Evolutionary conservation across 2,888 invertebrate species (phyloP).

Genomic region (Xanthia icteritia): DNA sequence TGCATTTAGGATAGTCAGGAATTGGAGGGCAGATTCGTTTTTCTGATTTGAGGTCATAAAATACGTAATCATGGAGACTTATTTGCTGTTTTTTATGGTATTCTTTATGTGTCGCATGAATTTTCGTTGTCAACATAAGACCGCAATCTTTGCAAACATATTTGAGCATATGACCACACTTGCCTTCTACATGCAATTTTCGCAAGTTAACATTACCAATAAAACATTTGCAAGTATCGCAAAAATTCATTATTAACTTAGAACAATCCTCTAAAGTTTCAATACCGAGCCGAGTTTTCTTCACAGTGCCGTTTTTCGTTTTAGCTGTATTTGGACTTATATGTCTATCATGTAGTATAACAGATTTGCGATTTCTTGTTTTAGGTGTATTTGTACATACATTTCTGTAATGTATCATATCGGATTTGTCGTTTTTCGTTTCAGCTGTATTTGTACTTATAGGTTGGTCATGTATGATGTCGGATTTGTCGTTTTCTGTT

Average conservation of each 20-base stretch:
- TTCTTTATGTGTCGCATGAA: constrained; percentile 70
- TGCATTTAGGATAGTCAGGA: constrained; percentile 79
- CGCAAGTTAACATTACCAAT: constrained; percentile 62
- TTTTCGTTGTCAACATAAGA: constrained; percentile 72
- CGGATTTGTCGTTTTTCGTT: not conserved
- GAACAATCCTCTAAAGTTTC: not conserved
- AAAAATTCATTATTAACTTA: constrained; percentile 69
- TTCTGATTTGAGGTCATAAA: constrained; percentile 75
- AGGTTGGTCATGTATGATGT: constrained; percentile 35
- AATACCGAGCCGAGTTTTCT: constrained; percentile 7
- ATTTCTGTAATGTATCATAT: not conserved
- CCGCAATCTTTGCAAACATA: constrained; percentile 78
- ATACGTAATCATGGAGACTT: constrained; percentile 76
- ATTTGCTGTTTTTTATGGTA: constrained; percentile 72
- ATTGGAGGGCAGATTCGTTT: constrained; percentile 76
- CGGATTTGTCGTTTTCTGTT: constrained; percentile 22
- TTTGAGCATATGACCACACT: constrained; percentile 71
- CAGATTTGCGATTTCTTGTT: constrained; percentile 22
- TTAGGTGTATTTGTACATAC: constrained; percentile 52
- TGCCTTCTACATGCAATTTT: constrained; percentile 69
- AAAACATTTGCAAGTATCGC: constrained; percentile 78
- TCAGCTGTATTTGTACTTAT: not conserved
- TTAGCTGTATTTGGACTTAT: constrained; percentile 24
- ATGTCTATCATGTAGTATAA: constrained; percentile 16
- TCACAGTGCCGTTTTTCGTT: constrained; percentile 2